Conservation (phyloP, 2,113 vertebrate species). For the Holacanthus passer region DNA sequence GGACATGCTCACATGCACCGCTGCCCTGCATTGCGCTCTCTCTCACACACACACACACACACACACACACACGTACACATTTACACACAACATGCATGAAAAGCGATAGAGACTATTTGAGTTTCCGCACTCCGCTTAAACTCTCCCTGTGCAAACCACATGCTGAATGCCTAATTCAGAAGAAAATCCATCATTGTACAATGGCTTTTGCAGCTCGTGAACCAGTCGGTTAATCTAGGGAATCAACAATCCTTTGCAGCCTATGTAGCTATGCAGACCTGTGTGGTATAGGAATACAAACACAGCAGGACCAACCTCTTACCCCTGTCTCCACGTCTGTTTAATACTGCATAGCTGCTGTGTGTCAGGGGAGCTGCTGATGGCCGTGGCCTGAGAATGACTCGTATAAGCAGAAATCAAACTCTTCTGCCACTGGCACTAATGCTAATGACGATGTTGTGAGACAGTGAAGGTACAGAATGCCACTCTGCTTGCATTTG, state of each 20-base stretch:
- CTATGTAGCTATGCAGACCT: slow-evolving; percentile 45
- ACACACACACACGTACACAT: slow-evolving; percentile 2
- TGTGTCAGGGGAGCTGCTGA: slow-evolving; percentile 64
- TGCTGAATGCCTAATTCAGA: slow-evolving; percentile 69
- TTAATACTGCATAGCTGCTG: slow-evolving; percentile 61
- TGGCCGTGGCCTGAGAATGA: slow-evolving; percentile 58
- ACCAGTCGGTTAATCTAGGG: slow-evolving; percentile 62
- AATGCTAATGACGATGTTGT: slow-evolving; percentile 79
- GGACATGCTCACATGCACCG: slow-evolving; percentile 63
- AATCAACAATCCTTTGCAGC: slow-evolving; percentile 69
- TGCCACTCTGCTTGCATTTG: slow-evolving; percentile 74
- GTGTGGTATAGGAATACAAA: slow-evolving; percentile 63
- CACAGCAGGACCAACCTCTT: slow-evolving; percentile 47
- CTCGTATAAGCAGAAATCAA: slow-evolving; percentile 76
- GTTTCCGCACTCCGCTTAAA: slow-evolving; percentile 61
- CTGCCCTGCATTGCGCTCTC: slow-evolving; percentile 36
- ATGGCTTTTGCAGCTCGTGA: slow-evolving; percentile 59
- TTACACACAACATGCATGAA: slow-evolving; percentile 50
- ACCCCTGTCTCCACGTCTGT: slow-evolving; percentile 48
- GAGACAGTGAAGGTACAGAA: slow-evolving; percentile 61
- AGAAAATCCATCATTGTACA: slow-evolving; percentile 74
- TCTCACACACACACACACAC: slow-evolving; percentile 8
- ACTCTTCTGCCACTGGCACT: slow-evolving; percentile 67
- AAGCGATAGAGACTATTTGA: slow-evolving; percentile 53
- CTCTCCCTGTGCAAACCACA: slow-evolving; percentile 60